Evolutionary conservation across 2,888 invertebrate genomes (phyloP).

Genomic region (Nephrotoma appendiculata): DNA sequence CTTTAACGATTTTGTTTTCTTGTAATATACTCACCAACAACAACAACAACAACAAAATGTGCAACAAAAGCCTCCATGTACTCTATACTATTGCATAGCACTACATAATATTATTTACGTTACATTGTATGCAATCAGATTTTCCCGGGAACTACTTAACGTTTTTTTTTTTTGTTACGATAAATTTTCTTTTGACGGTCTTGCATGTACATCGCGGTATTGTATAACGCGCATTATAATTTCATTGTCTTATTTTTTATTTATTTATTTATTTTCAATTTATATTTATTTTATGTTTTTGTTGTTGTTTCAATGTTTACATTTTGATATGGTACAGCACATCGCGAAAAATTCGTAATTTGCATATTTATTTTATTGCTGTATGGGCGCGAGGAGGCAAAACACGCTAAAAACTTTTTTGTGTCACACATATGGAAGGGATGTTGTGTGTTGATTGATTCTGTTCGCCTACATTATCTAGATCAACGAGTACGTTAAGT

Average conservation of each 20-base stretch:
- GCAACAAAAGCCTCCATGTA: background rate
- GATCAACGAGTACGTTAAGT: background rate
- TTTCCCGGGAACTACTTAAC: background rate
- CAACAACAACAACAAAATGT: background rate
- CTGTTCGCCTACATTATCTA: background rate
- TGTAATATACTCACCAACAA: background rate
- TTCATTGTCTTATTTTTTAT: background rate
- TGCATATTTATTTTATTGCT: background rate
- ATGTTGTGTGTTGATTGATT: background rate
- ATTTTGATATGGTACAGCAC: background rate
- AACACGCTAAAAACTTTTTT: background rate
- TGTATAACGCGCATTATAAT: background rate
- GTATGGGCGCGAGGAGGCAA: background rate
- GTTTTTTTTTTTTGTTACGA: background rate
- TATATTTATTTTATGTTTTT: background rate
- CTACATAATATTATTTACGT: background rate
- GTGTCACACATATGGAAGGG: background rate
- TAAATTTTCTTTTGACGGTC: background rate
- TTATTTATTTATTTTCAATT: background rate
- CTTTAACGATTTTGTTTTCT: background rate
- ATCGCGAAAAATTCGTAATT: background rate
- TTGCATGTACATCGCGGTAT: background rate
- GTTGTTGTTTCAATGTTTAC: background rate
- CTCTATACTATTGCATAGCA: background rate
- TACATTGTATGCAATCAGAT: background rate